These are phyloP conservation scores for Hyposoter didymator DNA, from an alignment of 2,888 invertebrate species.

Conservation along the genomic window DNA sequence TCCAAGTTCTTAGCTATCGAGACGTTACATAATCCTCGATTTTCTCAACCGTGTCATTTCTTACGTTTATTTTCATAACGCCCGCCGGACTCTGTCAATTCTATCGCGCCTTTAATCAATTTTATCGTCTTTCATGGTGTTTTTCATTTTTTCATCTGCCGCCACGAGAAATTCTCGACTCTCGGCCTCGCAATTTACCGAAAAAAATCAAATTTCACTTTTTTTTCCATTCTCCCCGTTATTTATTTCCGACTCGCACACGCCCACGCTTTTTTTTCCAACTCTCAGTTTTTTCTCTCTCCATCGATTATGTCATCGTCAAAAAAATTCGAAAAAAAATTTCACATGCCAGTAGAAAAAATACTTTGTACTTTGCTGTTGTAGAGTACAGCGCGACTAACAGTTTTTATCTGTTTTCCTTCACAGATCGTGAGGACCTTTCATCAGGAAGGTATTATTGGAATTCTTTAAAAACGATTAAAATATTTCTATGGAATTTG, in stretches of 20 bases:
- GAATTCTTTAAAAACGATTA: constrained; percentile 48
- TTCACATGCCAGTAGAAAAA: background rate
- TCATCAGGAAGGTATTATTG: constrained; percentile 74
- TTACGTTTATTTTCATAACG: constrained; percentile 31
- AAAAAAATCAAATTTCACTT: constrained; percentile 1
- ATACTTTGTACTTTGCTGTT: background rate
- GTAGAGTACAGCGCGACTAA: background rate
- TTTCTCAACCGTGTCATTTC: constrained; percentile 15
- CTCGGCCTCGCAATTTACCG: background rate
- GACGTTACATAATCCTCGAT: constrained; percentile 61
- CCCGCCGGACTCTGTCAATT: constrained; percentile 48
- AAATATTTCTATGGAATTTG: constrained; percentile 62
- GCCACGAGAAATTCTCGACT: background rate
- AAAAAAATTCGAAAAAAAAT: background rate
- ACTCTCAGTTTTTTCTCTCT: constrained; percentile 7
- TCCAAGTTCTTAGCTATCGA: constrained; percentile 13
- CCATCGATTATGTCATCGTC: constrained; percentile 54
- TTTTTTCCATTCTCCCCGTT: constrained; percentile 9
- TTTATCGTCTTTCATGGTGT: background rate
- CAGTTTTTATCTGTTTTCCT: constrained; percentile 48
- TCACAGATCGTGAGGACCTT: constrained; percentile 79
- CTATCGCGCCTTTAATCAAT: background rate
- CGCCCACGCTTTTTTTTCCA: constrained; percentile 35
- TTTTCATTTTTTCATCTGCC: background rate
- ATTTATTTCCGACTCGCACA: constrained; percentile 57